A percentile compares a stretch with the other conserved stretches of the same genome.
Evolutionary conservation across 2,113 vertebrate species (phyloP).

Genomic region (Camelus bactrianus): DNA sequence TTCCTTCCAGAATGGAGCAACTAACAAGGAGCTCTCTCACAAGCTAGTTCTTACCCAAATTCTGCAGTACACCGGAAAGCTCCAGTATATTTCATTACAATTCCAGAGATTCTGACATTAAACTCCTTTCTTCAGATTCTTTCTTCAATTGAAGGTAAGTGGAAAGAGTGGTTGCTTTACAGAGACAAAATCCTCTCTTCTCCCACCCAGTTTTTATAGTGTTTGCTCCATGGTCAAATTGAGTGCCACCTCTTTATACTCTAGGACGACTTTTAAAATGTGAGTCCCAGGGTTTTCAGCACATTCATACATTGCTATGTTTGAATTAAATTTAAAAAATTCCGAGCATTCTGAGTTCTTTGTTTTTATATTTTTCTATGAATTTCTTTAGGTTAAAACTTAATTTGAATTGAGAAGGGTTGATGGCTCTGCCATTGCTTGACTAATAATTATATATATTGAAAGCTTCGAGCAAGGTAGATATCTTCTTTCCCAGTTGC

Average conservation of each 20-base stretch:
- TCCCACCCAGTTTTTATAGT: not conserved
- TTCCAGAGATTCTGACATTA: not conserved
- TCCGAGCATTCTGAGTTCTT: not conserved
- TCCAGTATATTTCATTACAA: not conserved
- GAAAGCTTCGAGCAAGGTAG: slow-evolving; percentile 32
- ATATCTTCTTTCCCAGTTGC: slow-evolving; percentile 6
- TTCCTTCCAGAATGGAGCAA: not conserved
- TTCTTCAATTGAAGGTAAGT: not conserved
- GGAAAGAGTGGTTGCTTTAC: not conserved
- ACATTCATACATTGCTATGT: not conserved
- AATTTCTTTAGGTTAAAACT: slow-evolving; percentile 54
- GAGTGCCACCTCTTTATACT: not conserved
- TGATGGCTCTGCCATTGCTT: not conserved
- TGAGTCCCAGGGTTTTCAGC: not conserved
- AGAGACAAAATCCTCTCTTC: not conserved
- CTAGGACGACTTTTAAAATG: slow-evolving; percentile 23
- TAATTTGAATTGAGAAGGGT: not conserved
- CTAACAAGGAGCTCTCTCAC: not conserved
- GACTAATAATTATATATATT: slow-evolving; percentile 14
- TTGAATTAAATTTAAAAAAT: not conserved
- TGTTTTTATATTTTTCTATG: slow-evolving; percentile 41
- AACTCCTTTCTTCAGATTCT: slow-evolving; percentile 2
- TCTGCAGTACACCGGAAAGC: not conserved
- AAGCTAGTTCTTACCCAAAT: slow-evolving; percentile 45
- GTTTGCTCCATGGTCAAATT: not conserved